Percentiles rank a stretch among this genome's conserved stretches.
Evolutionary conservation across 1,140 invertebrate genomes (phyloP).

Genomic region (Drosophila persimilis): DNA sequence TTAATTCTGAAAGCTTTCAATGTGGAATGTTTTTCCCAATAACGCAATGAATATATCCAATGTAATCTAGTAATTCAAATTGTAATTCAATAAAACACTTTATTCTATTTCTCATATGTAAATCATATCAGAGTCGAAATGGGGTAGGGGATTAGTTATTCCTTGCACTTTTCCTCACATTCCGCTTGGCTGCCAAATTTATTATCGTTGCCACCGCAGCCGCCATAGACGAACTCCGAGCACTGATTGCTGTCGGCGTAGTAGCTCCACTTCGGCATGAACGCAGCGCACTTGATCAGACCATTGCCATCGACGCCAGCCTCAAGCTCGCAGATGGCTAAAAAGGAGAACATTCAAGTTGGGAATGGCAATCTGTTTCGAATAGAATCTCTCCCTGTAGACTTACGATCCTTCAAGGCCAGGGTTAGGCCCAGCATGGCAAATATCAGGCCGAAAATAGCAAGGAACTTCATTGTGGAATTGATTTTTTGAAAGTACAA

Average conservation of each 20-base stretch:
- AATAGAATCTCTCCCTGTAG: not conserved
- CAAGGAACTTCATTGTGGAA: slow-evolving; percentile 55
- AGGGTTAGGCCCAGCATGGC: slow-evolving; percentile 51
- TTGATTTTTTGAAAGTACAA: not conserved
- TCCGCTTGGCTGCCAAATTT: slow-evolving; percentile 85
- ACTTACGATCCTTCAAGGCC: slow-evolving; percentile 56
- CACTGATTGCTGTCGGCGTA: slow-evolving; percentile 88
- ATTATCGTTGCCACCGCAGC: slow-evolving; percentile 95
- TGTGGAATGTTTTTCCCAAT: too few relatives aligned
- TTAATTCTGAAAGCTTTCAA: too few relatives aligned
- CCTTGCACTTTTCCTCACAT: slow-evolving; percentile 57
- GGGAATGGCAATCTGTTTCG: not conserved
- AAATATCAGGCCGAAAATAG: slow-evolving; percentile 43
- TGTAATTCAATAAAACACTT: not conserved
- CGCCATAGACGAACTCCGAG: slow-evolving; percentile 89
- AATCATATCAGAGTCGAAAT: not conserved
- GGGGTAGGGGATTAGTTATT: slow-evolving; percentile 22
- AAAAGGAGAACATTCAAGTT: not conserved
- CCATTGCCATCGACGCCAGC: slow-evolving; percentile 54
- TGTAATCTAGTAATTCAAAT: too few relatives aligned
- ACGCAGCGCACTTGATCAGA: slow-evolving; percentile 52
- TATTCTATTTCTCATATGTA: not conserved
- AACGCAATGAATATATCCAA: too few relatives aligned
- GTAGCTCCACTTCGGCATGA: slow-evolving; percentile 90
- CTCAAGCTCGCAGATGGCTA: slow-evolving; percentile 41